Evolutionary conservation across 2,113 vertebrate genomes (phyloP), one percentile per base, ranked within the genome.

Genomic region (Pelecanoides urinatrix): DNA sequence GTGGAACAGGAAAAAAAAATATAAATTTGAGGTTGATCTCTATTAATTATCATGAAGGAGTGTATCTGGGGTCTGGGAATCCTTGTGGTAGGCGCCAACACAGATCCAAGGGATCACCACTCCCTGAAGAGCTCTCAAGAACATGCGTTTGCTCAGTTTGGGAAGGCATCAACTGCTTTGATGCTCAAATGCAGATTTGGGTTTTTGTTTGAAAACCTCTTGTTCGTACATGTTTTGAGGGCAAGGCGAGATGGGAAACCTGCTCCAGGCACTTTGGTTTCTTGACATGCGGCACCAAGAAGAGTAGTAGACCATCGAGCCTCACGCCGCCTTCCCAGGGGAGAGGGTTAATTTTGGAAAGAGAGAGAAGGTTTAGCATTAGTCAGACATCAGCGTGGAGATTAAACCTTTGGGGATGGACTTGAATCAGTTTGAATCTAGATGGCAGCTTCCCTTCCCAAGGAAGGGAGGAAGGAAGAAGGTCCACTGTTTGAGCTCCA

Each of bases 291-390:
- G 1, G n/a, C 53, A 45, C 32, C 32, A 59, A 42, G 55, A 45
- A 36, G 11, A 61, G 36, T 61, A 52, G 38, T 40, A 74, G 19
- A 59, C 56, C 44, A 16, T 82, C 50, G 34, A 76, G 19, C 13
- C 29, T 44, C 2, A 0, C 3, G 5, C 16, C 1, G 0, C 40
- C 20, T 83, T 62, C 30, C 47, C 4, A 3, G 13, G 3, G 1
- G 40, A 74, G n/a, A 11, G 20, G 7, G 26, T 88, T 74, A 22
- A 44, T 75, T 71, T 55, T 74, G 40, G 32, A 84, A 78, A 71
- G 30, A 32, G 27, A 79, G 86, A 78, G n/a, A 59, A 53, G 15
- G 20, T 50, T 67, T 61, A 44, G 10, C 40, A 10, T 61, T 61
- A 74, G 19, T 52, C 34, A 32, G 59, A 26, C 71, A 68, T 58